A percentile compares a stretch with the other conserved stretches of the same genome.
Evolutionary conservation across 2,797 vertebrate genomes (phyloP).

Genomic region (Mus minutoides): DNA sequence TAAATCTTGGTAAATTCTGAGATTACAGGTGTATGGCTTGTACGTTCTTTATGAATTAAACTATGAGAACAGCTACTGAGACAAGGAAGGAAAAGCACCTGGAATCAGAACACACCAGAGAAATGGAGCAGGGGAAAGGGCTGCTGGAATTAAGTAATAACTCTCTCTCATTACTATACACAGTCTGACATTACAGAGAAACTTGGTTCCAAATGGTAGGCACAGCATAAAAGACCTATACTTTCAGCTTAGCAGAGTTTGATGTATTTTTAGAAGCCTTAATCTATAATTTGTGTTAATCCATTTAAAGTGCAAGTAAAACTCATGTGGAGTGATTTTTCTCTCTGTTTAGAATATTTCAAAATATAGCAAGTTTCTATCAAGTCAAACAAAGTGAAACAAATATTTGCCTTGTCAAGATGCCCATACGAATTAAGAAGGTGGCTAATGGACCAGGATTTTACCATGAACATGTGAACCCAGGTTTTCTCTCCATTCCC

Average conservation of each 20-base stretch:
- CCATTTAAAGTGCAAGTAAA: not conserved
- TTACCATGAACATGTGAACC: not conserved
- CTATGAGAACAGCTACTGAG: not conserved
- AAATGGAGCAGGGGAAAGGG: not conserved
- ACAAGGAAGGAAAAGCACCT: not conserved
- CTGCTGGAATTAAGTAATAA: not conserved
- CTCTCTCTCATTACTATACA: not conserved
- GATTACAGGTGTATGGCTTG: not conserved
- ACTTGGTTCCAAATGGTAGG: not conserved
- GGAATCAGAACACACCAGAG: not conserved
- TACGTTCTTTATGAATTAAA: slow-evolving; percentile 41
- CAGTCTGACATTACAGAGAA: not conserved
- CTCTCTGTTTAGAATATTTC: not conserved
- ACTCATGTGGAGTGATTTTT: slow-evolving; percentile 45
- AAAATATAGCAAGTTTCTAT: slow-evolving; percentile 1
- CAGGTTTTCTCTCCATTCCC: slow-evolving; percentile 3
- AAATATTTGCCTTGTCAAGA: slow-evolving; percentile 11
- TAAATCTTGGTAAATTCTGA: not conserved
- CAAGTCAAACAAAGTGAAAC: slow-evolving; percentile 8
- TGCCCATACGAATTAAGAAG: not conserved
- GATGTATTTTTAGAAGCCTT: slow-evolving; percentile 30
- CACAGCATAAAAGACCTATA: not conserved
- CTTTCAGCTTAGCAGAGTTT: not conserved
- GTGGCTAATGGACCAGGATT: not conserved
- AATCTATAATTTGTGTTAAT: slow-evolving; percentile 12